A percentile compares a stretch with the other conserved stretches of the same genome.
These are phyloP conservation scores for Phrynocephalus forsythii DNA, from an alignment of 2,797 vertebrate species.

Conservation along the genomic window DNA sequence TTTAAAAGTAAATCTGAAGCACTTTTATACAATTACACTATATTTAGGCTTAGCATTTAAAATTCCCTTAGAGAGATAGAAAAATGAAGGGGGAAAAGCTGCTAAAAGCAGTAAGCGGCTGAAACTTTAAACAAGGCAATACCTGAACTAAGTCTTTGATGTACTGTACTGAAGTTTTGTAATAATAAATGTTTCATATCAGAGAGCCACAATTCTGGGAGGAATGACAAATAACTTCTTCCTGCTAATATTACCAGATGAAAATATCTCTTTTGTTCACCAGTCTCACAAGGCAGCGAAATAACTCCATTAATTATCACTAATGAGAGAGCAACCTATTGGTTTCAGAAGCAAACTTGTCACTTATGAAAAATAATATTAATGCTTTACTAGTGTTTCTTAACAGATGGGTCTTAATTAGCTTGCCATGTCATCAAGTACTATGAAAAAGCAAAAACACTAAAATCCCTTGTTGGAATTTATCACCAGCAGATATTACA, in stretches of 20 bases:
- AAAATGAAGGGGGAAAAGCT: neutral
- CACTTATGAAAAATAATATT: constrained; percentile 30
- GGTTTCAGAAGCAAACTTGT: constrained; percentile 13
- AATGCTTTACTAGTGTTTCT: constrained; percentile 22
- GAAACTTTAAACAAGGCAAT: constrained; percentile 34
- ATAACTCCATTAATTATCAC: constrained; percentile 36
- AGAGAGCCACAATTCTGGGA: constrained; percentile 23
- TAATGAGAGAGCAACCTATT: constrained; percentile 33
- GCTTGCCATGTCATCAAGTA: constrained; percentile 2
- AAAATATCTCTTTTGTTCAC: constrained; percentile 35
- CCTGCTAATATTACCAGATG: constrained; percentile 19
- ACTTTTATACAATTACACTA: neutral
- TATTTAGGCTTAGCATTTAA: constrained; percentile 15
- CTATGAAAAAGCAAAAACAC: neutral
- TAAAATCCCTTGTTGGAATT: constrained; percentile 6
- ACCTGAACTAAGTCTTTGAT: constrained; percentile 39
- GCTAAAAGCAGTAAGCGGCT: constrained; percentile 17
- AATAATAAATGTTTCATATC: constrained; percentile 26
- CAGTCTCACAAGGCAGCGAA: constrained; percentile 32
- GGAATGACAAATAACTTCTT: constrained; percentile 31
- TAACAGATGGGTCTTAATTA: constrained; percentile 31
- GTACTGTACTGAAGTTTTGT: neutral
- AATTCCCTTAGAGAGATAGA: neutral
- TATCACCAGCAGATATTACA: neutral
- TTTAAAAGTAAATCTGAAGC: constrained; percentile 2